These are phyloP conservation scores for Papilio xuthus DNA, from an alignment of 1,140 invertebrate genomes.

Conservation along the genomic window DNA sequence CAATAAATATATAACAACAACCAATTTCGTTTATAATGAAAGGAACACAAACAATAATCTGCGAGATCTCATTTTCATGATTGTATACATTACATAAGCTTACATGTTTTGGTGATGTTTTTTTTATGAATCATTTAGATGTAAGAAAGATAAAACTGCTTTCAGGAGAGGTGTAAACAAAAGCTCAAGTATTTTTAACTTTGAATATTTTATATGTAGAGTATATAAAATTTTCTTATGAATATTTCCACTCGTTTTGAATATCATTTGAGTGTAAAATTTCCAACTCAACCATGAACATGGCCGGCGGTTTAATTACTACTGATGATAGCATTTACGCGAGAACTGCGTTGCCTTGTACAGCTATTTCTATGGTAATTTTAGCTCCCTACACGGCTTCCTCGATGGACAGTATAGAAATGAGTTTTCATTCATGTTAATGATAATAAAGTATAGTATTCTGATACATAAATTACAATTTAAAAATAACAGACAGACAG, in stretches of 20 bases:
- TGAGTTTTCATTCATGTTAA: conserved; percentile 8
- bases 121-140: neutral
- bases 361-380: conserved; percentile 35
- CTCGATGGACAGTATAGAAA: conserved; percentile 14
- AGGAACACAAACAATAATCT: neutral
- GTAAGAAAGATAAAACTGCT: neutral
- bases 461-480: neutral
- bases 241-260: conserved; percentile 20
- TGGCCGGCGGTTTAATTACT: conserved; percentile 29
- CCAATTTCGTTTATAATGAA: neutral
- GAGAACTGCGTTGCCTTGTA: conserved; percentile 30
- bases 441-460: neutral
- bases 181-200: neutral
- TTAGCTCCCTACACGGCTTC: conserved; percentile 4
- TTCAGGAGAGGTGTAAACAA: neutral
- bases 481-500: too few species aligned
- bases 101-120: neutral
- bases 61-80: neutral
- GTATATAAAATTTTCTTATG: neutral
- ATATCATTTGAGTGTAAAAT: conserved; percentile 30
- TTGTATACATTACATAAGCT: neutral
- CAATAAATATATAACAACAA: neutral
- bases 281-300: conserved; percentile 23
- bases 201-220: neutral
- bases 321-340: conserved; percentile 29